phyloP scores from a whole-genome alignment of 2,113 vertebrate genomes.

The Passerina amoena region DNA sequence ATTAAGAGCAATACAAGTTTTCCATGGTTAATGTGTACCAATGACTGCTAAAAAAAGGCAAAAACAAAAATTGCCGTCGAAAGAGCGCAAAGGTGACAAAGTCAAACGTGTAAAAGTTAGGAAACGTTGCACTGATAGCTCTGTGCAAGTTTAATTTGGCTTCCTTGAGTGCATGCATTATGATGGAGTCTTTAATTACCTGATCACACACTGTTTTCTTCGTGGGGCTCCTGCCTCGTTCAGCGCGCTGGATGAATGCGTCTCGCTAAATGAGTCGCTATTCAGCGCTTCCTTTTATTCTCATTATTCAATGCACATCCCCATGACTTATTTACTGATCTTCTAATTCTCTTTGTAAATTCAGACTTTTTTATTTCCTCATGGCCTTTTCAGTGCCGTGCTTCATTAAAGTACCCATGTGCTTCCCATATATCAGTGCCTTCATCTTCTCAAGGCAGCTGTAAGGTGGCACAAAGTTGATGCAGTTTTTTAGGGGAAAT shows the following conservation, averaged over 20 bases:
- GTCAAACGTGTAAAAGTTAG: not conserved
- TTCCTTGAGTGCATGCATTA: constrained; percentile 31
- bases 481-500: not conserved
- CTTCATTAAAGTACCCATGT: not conserved
- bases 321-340: constrained; percentile 61
- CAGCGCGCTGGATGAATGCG: constrained; percentile 4
- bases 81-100: not conserved
- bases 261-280: constrained; percentile 24
- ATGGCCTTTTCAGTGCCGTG: not conserved
- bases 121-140: not conserved
- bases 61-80: constrained; percentile 5
- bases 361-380: constrained; percentile 12
- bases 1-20: not conserved
- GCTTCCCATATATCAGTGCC: not conserved
- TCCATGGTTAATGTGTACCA: not conserved
- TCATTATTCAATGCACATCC: not conserved
- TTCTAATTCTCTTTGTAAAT: constrained; percentile 45
- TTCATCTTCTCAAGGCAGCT: not conserved
- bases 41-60: not conserved
- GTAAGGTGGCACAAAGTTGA: not conserved
- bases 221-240: constrained; percentile 5
- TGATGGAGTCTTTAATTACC: constrained; percentile 58
- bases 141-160: constrained; percentile 52
- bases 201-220: constrained; percentile 26
- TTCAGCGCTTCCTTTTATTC: constrained; percentile 39